Percentiles rank a stretch among this genome's conserved stretches.
Conservation (phyloP, 2,797 vertebrate species). For the Pachyuromys duprasi region DNA sequence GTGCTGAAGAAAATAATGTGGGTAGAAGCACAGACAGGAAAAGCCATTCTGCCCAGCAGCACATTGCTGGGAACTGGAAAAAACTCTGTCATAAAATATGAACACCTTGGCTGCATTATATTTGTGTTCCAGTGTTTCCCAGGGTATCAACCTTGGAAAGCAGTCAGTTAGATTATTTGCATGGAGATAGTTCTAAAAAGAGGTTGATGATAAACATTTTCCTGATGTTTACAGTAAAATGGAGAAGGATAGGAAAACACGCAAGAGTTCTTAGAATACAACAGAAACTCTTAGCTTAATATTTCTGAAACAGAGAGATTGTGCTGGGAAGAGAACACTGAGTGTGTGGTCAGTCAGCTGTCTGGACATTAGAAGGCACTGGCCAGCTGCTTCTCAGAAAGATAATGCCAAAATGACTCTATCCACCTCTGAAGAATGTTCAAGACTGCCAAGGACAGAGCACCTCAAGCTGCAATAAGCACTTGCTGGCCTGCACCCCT, state of each 20-base stretch:
- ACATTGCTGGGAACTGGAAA: background rate
- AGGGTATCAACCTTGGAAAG: background rate
- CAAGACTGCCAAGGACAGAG: rapidly evolving
- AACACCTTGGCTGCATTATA: background rate
- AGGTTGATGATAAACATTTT: background rate
- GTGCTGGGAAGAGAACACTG: background rate
- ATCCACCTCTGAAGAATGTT: background rate
- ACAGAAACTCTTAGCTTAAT: background rate
- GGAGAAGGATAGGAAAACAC: background rate
- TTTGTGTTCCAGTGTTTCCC: background rate
- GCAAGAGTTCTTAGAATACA: background rate
- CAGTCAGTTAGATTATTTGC: background rate
- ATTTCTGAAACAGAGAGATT: background rate
- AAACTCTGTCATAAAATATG: background rate
- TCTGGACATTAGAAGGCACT: background rate
- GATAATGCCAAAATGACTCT: background rate
- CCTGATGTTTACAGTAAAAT: background rate
- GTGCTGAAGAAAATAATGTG: background rate
- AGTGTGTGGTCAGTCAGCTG: background rate
- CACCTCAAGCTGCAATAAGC: too few species aligned
- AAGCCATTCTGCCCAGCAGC: background rate
- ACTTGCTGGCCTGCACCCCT: background rate
- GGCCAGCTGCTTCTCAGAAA: background rate
- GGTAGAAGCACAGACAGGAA: background rate
- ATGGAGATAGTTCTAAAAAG: background rate